These are phyloP conservation scores for Neodiprion virginianus DNA, from an alignment of 1,140 invertebrate species.

Conservation along the genomic window DNA sequence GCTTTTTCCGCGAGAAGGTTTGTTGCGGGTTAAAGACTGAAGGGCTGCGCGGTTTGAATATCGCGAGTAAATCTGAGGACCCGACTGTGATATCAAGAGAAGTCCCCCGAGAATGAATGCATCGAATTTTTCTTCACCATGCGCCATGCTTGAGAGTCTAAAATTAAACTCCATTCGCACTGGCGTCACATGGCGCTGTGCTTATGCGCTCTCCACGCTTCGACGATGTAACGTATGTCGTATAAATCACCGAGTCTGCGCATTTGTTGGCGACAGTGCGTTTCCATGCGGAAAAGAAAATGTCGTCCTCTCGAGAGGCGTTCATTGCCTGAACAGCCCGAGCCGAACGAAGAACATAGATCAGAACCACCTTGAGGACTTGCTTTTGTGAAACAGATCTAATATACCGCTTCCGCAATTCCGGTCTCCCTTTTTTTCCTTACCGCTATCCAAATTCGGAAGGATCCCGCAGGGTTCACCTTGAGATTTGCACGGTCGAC, in stretches of 20 bases:
- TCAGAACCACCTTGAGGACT: too few species aligned
- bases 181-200: conserved; percentile 1
- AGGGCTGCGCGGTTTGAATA: background rate
- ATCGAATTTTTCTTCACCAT: background rate
- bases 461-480: background rate
- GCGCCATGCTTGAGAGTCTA: background rate
- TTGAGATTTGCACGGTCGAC: background rate
- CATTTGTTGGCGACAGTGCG: conserved; percentile 6
- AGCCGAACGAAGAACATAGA: too few species aligned
- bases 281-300: background rate
- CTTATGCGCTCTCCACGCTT: background rate
- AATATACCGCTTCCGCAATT: too few species aligned
- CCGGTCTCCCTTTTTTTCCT: too few species aligned
- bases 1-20: background rate
- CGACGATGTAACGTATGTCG: background rate
- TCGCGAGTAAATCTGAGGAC: background rate
- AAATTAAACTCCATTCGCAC: conserved; percentile 7
- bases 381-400: too few species aligned
- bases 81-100: background rate
- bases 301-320: too few species aligned
- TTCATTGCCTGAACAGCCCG: too few species aligned
- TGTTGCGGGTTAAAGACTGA: background rate
- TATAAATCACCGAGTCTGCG: background rate
- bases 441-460: too few species aligned
- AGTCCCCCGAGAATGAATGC: background rate